Conservation (phyloP, 2,797 vertebrate genomes). For the Propithecus perrieri region DNA sequence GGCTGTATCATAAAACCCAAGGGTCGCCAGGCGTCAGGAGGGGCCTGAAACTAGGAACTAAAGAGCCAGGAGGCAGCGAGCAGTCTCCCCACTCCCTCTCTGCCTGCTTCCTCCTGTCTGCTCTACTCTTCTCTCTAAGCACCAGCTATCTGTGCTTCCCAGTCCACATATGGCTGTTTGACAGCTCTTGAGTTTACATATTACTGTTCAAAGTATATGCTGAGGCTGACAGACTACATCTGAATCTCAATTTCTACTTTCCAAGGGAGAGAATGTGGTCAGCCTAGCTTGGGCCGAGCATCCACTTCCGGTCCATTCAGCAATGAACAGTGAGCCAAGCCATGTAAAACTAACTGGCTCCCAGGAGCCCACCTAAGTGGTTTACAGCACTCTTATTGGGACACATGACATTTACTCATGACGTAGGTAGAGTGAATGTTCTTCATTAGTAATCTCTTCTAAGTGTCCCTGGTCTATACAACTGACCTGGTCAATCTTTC, state of each 20-base stretch:
- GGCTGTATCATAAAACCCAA: background rate
- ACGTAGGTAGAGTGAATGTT: background rate
- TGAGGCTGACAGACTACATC: background rate
- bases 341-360: background rate
- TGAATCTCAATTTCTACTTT: slow-evolving; percentile 29
- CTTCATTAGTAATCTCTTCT: slow-evolving; percentile 33
- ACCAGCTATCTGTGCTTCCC: background rate
- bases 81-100: background rate
- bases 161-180: background rate
- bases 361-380: background rate
- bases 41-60: too few relatives aligned
- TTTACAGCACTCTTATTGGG: background rate
- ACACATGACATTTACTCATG: background rate
- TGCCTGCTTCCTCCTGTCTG: background rate
- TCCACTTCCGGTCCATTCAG: background rate
- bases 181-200: background rate
- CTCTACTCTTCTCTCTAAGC: background rate
- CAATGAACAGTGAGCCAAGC: background rate
- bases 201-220: background rate
- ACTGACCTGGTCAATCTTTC: background rate
- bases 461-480: background rate
- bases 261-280: background rate
- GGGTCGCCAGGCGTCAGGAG: background rate
- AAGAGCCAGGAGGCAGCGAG: background rate
- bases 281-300: background rate